A percentile compares a stretch with the other conserved stretches of the same genome.
phyloP scores from a whole-genome alignment of 1,140 invertebrate species.

The Drosophila navojoa region DNA sequence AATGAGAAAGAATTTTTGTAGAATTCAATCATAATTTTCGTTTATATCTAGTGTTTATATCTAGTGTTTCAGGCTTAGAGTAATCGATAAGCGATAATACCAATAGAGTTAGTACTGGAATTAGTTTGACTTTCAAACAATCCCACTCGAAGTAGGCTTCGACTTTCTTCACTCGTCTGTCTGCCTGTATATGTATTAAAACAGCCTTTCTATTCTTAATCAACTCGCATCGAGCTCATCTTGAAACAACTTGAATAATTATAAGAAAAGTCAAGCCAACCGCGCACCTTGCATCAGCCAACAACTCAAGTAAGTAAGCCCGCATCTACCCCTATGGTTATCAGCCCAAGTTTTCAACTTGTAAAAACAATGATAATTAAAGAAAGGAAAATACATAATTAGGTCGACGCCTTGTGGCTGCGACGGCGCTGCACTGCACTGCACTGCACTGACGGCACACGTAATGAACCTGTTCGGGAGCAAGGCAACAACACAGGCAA shows the following conservation, averaged over 20 bases:
- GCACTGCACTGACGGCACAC: conserved; percentile 53
- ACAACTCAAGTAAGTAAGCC: conserved; percentile 30
- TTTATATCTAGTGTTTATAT: too few species aligned
- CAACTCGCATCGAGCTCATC: background rate
- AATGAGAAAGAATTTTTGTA: too few species aligned
- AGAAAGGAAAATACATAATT: conserved; percentile 56
- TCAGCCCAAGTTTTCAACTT: conserved; percentile 11
- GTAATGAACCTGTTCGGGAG: conserved; percentile 80
- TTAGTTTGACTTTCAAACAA: too few species aligned
- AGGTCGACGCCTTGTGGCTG: conserved; percentile 63
- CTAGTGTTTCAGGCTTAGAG: too few species aligned
- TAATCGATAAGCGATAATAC: too few species aligned
- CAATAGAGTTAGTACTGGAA: too few species aligned
- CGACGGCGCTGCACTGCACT: background rate
- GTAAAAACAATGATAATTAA: conserved; percentile 49
- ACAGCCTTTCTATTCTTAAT: background rate
- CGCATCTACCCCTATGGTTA: conserved; percentile 61
- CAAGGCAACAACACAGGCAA: conserved; percentile 5
- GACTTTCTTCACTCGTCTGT: background rate
- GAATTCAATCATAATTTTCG: too few species aligned
- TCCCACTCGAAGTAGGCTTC: background rate
- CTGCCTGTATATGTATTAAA: too few species aligned
- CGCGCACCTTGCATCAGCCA: background rate
- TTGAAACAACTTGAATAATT: background rate
- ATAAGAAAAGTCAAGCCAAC: background rate